Conservation (phyloP, 2,888 invertebrate genomes). For the Apodemia duryi region DNA sequence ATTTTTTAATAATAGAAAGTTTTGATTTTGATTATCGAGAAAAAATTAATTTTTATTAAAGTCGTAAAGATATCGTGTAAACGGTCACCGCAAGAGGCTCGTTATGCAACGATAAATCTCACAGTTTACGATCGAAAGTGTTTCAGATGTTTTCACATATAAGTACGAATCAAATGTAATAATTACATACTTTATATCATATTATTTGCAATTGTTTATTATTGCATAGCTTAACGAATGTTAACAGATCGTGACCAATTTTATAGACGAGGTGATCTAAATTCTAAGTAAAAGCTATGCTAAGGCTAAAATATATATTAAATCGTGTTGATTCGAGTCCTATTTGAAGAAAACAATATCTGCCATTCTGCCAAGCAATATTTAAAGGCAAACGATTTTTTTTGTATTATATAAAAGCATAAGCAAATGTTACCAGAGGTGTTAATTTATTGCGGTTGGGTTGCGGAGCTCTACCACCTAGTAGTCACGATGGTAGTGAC, state of each 20-base stretch:
- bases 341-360: too few relatives aligned
- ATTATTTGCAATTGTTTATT: constrained; percentile 3
- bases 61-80: constrained; percentile 19
- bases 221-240: background rate
- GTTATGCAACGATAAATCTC: constrained; percentile 31
- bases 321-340: too few relatives aligned
- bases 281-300: too few relatives aligned
- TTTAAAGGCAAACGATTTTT: too few relatives aligned
- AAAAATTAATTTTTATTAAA: constrained; percentile 13
- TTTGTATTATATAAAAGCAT: too few relatives aligned
- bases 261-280: too few relatives aligned
- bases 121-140: constrained; percentile 34
- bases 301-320: too few relatives aligned
- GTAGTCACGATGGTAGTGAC: too few relatives aligned
- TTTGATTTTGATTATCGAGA: background rate
- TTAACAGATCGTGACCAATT: constrained; percentile 11
- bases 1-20: background rate
- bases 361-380: too few relatives aligned
- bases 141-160: constrained; percentile 34
- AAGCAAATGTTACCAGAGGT: too few relatives aligned
- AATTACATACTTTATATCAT: constrained; percentile 7
- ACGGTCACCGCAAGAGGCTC: constrained; percentile 9
- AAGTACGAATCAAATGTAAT: constrained; percentile 3
- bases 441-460: too few relatives aligned
- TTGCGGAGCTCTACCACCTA: too few relatives aligned